Conservation (phyloP, 2,797 vertebrate genomes). For the Gallinago stenura region DNA sequence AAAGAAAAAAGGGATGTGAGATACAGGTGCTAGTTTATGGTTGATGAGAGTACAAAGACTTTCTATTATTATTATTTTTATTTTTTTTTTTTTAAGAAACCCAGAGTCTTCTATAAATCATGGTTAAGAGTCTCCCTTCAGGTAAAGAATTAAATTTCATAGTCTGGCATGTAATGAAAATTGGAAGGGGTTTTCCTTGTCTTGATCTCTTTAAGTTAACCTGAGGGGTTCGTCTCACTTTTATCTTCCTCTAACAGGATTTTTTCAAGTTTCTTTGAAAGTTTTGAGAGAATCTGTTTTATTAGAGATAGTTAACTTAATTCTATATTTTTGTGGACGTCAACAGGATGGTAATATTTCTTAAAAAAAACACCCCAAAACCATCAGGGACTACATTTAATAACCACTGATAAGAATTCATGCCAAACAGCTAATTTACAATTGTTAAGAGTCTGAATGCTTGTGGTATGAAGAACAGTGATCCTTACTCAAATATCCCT, state of each 20-base stretch:
- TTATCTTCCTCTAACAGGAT: constrained; percentile 48
- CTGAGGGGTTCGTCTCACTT: constrained; percentile 49
- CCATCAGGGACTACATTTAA: neutral
- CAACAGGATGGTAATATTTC: constrained; percentile 7
- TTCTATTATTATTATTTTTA: constrained; percentile 5
- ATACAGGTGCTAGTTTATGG: neutral
- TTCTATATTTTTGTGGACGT: neutral
- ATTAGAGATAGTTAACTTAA: neutral
- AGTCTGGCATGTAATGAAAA: constrained; percentile 39
- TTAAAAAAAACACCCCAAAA: neutral
- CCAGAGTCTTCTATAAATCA: constrained; percentile 40
- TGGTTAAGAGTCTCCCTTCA: constrained; percentile 37
- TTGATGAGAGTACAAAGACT: constrained; percentile 33
- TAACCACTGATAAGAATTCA: neutral
- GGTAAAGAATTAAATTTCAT: constrained; percentile 46
- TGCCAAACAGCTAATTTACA: constrained; percentile 6
- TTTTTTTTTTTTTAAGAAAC: constrained; percentile 34
- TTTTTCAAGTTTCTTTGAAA: constrained; percentile 56
- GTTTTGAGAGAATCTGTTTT: constrained; percentile 30
- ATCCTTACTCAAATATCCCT: neutral
- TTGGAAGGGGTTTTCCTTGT: constrained; percentile 55
- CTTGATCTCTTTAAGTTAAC: constrained; percentile 42
- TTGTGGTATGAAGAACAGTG: neutral
- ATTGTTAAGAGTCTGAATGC: neutral
- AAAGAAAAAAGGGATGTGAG: constrained; percentile 18